Conservation (phyloP, 2,888 invertebrate species). For the Mactromeris polynyma region DNA sequence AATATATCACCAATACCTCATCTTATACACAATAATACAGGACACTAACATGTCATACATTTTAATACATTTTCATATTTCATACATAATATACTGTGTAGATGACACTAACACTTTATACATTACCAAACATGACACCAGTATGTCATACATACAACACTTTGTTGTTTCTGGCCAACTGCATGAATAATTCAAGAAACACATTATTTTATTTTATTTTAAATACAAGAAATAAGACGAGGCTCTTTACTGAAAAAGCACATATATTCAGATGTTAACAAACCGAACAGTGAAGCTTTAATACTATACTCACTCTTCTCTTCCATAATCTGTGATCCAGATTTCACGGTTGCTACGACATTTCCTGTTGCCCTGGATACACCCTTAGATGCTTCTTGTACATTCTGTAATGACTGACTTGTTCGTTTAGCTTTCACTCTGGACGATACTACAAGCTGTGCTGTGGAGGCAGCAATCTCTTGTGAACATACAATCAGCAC, state of each 20-base stretch:
- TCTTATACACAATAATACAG: too few relatives aligned
- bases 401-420: conserved; percentile 92
- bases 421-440: conserved; percentile 96
- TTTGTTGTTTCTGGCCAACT: too few relatives aligned
- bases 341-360: conserved; percentile 97
- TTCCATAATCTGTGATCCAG: conserved; percentile 94
- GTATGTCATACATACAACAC: too few relatives aligned
- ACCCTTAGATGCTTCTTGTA: conserved; percentile 94
- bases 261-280: not conserved
- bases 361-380: conserved; percentile 97
- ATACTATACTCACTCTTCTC: conserved; percentile 90
- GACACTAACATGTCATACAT: too few relatives aligned
- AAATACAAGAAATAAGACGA: too few relatives aligned
- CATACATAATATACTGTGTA: too few relatives aligned
- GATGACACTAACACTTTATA: too few relatives aligned
- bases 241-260: not conserved
- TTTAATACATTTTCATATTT: too few relatives aligned
- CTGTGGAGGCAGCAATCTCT: conserved; percentile 97
- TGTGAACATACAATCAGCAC: conserved; percentile 98
- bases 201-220: too few relatives aligned
- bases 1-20: too few relatives aligned
- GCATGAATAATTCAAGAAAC: too few relatives aligned
- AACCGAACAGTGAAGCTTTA: not conserved
- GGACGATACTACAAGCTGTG: conserved; percentile 98
- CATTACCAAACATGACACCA: too few relatives aligned